phyloP scores from a whole-genome alignment of 2,113 vertebrate species.

The Syngnathus floridae region DNA sequence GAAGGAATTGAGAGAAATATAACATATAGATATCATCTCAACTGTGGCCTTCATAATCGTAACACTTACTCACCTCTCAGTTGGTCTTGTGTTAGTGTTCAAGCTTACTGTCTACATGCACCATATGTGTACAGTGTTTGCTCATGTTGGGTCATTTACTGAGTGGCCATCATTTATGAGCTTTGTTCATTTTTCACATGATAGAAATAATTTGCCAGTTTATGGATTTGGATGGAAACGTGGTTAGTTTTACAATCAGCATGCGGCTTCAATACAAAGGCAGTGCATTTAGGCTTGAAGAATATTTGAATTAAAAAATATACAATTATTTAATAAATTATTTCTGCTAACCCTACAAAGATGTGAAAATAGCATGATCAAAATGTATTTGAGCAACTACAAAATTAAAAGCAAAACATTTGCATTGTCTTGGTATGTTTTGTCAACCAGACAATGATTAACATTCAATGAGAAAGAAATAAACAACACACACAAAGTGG shows the following conservation, averaged over 20 bases:
- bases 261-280: neutral
- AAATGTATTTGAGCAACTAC: neutral
- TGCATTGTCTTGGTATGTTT: neutral
- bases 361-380: neutral
- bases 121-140: neutral
- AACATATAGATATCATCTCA: slow-evolving; percentile 14
- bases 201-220: neutral
- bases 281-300: neutral
- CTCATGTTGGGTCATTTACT: neutral
- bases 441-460: neutral
- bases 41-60: slow-evolving; percentile 1
- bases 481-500: neutral
- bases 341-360: neutral
- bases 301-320: neutral
- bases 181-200: neutral
- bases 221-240: neutral
- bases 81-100: slow-evolving; percentile 46
- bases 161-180: neutral
- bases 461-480: neutral
- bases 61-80: slow-evolving; percentile 14
- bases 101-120: slow-evolving; percentile 12
- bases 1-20: neutral
- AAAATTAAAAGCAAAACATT: neutral
- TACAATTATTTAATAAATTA: neutral
- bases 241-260: neutral